Base-by-base conservation (phyloP, 2,888 invertebrate genomes). In the Portevinia maculata region DNA sequence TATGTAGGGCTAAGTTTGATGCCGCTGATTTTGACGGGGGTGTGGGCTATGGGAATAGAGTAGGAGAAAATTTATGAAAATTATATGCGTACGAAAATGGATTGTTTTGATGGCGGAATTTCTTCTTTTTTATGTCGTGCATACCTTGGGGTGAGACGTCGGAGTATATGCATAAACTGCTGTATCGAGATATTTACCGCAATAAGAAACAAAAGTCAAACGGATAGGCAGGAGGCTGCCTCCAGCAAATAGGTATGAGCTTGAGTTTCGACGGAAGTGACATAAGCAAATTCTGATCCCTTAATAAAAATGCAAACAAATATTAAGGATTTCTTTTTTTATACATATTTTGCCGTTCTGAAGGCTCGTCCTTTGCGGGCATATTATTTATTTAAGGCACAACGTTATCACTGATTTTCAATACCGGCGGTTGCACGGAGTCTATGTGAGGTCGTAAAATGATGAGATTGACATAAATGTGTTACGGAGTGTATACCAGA, bases 241-340 rank as follows among this genome's bases (percentile, higher is more conserved):
- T 30, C 13, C 24, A 37, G 57, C 44, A 53, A 70, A 50, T 39
- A 24, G 37, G 17, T n/a, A n/a, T n/a, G n/a, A 30, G 28, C 39
- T 59, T 60, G 41, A 13, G 32, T n/a, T 59, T 57, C 24, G 28
- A 32, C 34, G 24, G 19, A 28, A 32, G 39, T 41, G 53, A 65
- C 32, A 53, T 37, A 44, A 81, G 44, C 69, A 70, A 70, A 65
- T 81, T 70, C 71, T 52, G 59, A 62, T 60, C 64, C 65, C 53
- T 64, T 76, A 76, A 76, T 76, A 70, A 81, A 81, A 81, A 76
- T 65, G 70, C 70, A 81, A 81, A 81, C 81, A 81, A 76, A 76
- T 76, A 57, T 64, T 52, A 59, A 28, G 39, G 64, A 59, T 59
- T 30, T 48, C 28, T 41, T 17, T 55, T 59, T 24, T 44, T 69